Evolutionary conservation across 2,113 vertebrate genomes (phyloP), one percentile per base, ranked within the genome.

Genomic region (Corvus cornix): DNA sequence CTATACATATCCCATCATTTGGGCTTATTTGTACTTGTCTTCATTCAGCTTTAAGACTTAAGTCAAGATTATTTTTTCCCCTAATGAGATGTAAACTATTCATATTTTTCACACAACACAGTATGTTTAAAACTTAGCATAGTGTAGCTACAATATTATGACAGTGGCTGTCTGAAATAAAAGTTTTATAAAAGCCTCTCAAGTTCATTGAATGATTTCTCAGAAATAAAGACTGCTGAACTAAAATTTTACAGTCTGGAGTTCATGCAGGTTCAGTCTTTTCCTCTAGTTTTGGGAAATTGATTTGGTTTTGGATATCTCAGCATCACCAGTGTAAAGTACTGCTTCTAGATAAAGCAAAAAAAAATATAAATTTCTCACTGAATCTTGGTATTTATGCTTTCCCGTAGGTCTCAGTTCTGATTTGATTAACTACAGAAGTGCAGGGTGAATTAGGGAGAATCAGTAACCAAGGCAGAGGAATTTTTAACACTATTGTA

Each of bases 121-220:
- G 46, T 44, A 44, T 85, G 48, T 91, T 94, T 94, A 87, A 95
- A 96, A 85, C 44, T 87, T 76, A 74, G 55, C 63, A 69, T 88
- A 77, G 81, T 77, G 88, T 76, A 90, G 85, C 68, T 93, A 92
- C 55, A 96, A 91, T 96, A 93, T 95, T 95, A 70, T 96, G 92
- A 95, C 85, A 93, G 90, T 62, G 76, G 19, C 79, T 96, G 93
- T 88, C 95, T 93, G 39, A 92, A 92, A 53, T 93, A 83, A 83
- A 91, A 83, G 72, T 90, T 95, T 77, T 90, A 55, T 37, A 55
- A 88, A 85, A 93, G 24, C 55, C 51, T 82, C 6, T 6, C 51
- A 64, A 88, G 39, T 88, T 95, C 59, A 77, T 80, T 51, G 46
- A 94, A 27, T 77, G 30, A 74, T 76, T 93, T 87, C 53, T 86